phyloP scores from a whole-genome alignment of 1,140 invertebrate genomes.

The Trichonephila clavata region DNA sequence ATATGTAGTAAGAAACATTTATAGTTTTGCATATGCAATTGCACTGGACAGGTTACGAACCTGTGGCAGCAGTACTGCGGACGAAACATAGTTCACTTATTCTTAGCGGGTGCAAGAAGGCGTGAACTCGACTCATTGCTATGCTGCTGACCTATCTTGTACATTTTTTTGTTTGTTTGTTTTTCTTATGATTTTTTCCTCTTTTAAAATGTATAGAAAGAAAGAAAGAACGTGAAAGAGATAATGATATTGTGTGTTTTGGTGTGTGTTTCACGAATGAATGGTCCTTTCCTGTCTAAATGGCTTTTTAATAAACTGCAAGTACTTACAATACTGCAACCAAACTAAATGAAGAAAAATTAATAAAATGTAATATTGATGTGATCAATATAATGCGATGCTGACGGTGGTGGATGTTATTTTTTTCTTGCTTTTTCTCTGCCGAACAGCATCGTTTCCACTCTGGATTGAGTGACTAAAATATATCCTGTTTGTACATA shows the following conservation, averaged over 20 bases:
- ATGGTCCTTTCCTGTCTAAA: slow-evolving; percentile 69
- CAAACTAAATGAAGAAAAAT: neutral
- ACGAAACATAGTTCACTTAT: slow-evolving; percentile 4
- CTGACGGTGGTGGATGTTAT: slow-evolving; percentile 40
- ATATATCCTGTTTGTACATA: slow-evolving; percentile 60
- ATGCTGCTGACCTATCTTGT: slow-evolving; percentile 28
- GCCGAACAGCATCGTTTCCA: slow-evolving; percentile 19
- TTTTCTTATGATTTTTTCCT: neutral
- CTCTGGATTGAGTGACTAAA: slow-evolving; percentile 48
- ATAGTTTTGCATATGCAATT: slow-evolving; percentile 9
- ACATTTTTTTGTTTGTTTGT: slow-evolving; percentile 7
- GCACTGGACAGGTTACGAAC: slow-evolving; percentile 24
- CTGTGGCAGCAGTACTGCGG: slow-evolving; percentile 63
- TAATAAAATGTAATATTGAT: neutral
- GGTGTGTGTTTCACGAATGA: neutral
- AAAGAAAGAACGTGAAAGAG: neutral
- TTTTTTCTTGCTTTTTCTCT: slow-evolving; percentile 35
- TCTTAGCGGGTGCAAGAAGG: neutral
- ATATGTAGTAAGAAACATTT: slow-evolving; percentile 59
- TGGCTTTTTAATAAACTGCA: slow-evolving; percentile 55
- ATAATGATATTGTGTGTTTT: neutral
- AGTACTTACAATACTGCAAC: slow-evolving; percentile 49
- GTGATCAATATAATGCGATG: slow-evolving; percentile 47
- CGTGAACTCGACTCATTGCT: neutral
- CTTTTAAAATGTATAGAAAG: neutral